Percentiles rank a stretch among this genome's conserved stretches.
phyloP scores from a whole-genome alignment of 1,140 invertebrate genomes.

The Lamellibrachia luymesi region DNA sequence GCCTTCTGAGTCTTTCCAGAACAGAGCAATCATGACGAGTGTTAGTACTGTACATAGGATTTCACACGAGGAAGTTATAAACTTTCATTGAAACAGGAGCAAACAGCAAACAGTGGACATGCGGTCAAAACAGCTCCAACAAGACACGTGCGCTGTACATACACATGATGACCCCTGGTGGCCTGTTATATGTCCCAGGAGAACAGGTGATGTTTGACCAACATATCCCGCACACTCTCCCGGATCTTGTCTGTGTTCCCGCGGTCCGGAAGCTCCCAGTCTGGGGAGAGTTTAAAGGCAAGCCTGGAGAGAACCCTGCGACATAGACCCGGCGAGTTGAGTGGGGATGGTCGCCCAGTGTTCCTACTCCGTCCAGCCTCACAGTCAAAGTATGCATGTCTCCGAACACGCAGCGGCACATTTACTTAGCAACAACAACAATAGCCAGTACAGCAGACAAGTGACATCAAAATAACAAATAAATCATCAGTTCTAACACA shows the following conservation, averaged over 20 bases:
- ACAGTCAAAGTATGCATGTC: neutral
- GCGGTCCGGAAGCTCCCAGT: conserved; percentile 78
- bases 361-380: neutral
- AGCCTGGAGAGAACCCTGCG: conserved; percentile 83
- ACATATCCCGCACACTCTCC: conserved; percentile 95
- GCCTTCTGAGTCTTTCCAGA: neutral
- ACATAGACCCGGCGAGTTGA: conserved; percentile 23
- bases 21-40: neutral
- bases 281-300: conserved; percentile 93
- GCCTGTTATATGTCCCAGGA: conserved; percentile 79
- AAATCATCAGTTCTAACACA: neutral
- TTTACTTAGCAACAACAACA: neutral
- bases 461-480: neutral
- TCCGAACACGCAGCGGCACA: neutral
- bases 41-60: neutral
- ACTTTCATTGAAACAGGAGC: neutral
- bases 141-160: neutral
- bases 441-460: neutral
- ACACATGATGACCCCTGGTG: neutral
- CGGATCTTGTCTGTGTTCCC: conserved; percentile 68
- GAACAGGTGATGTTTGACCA: conserved; percentile 98
- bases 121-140: neutral
- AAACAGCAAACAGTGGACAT: neutral
- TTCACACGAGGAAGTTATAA: neutral
- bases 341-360: neutral